Evolutionary conservation across 2,113 vertebrate species (phyloP), one percentile per base, ranked within the genome.

Genomic region (Thalassoma bifasciatum): DNA sequence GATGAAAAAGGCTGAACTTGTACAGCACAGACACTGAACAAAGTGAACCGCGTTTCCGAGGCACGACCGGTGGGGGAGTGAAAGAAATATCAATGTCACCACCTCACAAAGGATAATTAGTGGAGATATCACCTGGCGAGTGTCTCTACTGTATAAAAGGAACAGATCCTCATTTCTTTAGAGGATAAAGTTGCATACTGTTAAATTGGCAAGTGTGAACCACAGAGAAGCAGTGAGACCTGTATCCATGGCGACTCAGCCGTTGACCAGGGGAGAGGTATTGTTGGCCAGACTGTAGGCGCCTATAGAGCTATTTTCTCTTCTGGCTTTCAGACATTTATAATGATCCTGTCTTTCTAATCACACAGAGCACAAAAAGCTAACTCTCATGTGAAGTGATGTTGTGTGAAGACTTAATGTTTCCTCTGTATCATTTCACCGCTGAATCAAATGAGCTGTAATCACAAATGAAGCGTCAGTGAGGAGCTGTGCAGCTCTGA

Each of bases 201-300:
- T 80, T 64, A 85, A 81, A 53, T 68, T 71, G 40, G 47, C 49
- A 46, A 42, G 60, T 74, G 70, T 62, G 79, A 89, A 74, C 6
- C 44, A 52, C 72, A 62, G 47, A 56, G 75, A 14, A 4, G 57
- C 40, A 57, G 30, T 26, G 37, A 79, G 57, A 79, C 54, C 81
- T 75, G 85, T 87, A 76, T 74, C 88, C 84, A 86, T 86, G 77
- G 84, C 5, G 74, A 86, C 79, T 56, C 53, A 17, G 38, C 44
- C 26, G 34, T 13, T 74, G 64, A 65, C 71, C 47, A 53, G 23
- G 54, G 61, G 53, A 53, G 58, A 53, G 74, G 65, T 2, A 67
- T 46, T 62, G 38, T 47, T 34, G 66, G n/a, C 65, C 40, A 12
- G 21, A 51, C 21, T 50, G 36, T 56, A 40, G 51, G 40, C 11